Conservation (phyloP, 2,113 vertebrate species). For the Cottus gobio region DNA sequence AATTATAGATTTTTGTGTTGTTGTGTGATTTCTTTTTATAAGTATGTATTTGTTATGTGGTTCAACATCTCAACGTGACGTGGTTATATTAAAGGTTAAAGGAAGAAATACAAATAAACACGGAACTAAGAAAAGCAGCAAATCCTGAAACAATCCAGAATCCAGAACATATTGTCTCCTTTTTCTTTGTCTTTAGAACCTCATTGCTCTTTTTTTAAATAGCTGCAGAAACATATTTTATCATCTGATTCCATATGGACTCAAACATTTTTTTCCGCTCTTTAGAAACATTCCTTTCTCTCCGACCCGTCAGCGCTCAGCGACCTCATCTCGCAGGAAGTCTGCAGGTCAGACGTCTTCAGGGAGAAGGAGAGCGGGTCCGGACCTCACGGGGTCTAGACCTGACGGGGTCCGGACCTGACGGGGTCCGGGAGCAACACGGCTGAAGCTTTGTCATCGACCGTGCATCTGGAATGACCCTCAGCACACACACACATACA, state of each 20-base stretch:
- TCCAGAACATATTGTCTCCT: too few species aligned
- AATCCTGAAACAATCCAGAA: too few species aligned
- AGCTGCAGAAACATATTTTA: not conserved
- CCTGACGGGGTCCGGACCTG: too few species aligned
- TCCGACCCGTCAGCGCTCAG: too few species aligned
- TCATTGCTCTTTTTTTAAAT: not conserved
- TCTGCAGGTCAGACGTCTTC: too few species aligned
- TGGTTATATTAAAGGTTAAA: not conserved
- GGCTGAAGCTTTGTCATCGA: constrained; percentile 17
- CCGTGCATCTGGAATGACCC: constrained; percentile 40
- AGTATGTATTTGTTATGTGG: too few species aligned
- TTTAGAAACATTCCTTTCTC: not conserved
- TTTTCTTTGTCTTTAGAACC: not conserved
- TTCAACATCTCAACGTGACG: too few species aligned
- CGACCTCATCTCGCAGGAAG: too few species aligned
- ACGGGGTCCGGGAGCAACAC: not conserved
- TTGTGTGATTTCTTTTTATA: too few species aligned
- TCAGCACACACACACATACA: too few species aligned
- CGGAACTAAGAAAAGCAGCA: not conserved
- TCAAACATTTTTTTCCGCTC: not conserved
- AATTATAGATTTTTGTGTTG: not conserved
- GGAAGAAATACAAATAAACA: not conserved
- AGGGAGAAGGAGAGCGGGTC: too few species aligned
- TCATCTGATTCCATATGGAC: not conserved
- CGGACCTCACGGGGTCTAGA: too few species aligned